Base-by-base conservation (phyloP, 37 sponge, comb jelly and placozoan species). In the Beroe forskalii region DNA sequence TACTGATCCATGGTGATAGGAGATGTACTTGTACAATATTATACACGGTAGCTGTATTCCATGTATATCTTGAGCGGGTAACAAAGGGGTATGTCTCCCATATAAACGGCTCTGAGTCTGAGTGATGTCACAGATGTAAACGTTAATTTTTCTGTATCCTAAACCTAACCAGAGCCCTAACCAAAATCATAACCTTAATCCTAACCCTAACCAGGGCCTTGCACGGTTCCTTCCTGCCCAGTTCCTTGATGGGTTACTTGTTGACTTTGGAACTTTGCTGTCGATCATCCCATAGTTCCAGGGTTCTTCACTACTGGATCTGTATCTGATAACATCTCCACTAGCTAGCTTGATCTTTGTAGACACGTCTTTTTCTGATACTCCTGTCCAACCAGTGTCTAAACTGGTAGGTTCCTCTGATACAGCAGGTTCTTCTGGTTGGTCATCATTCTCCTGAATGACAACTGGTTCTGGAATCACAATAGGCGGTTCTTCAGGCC, bases 241-340 rank as follows among this genome's bases (percentile, higher is more conserved):
- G 66, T 64, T 64, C 25, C 66, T 64, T 22, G 66, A 64, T 20
- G 17, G 17, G 4, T 23, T 27, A 30, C 30, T 4, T 64, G 66
- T 8, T 64, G 66, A 4, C 17, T 64, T 64, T 22, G 66, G 3
- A 23, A 23, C 17, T 27, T 23, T 64, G 25, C 66, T 64, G 66
- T 64, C 66, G 14, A 64, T 64, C 66, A 64, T 64, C 25, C 66
- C 66, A 64, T 64, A 64, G 66, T 64, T 64, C 66, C 66, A 64
- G 4, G 66, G 30, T 4, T 64, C 66, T 22, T 8, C 3, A 23
- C 17, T 23, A n/a, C 17, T 23, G 4, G 66, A 6, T 64, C 66
- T 64, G 66, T 30, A 64, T 4, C 66, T 8, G 14, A 64, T 64
- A n/a, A 64, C 66, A 64, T 64, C 66, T 64, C 66, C 66, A 4